A percentile compares a stretch with the other conserved stretches of the same genome.
These are phyloP conservation scores for Mizuhopecten yessoensis DNA, from an alignment of 1,140 invertebrate species.

Conservation along the genomic window DNA sequence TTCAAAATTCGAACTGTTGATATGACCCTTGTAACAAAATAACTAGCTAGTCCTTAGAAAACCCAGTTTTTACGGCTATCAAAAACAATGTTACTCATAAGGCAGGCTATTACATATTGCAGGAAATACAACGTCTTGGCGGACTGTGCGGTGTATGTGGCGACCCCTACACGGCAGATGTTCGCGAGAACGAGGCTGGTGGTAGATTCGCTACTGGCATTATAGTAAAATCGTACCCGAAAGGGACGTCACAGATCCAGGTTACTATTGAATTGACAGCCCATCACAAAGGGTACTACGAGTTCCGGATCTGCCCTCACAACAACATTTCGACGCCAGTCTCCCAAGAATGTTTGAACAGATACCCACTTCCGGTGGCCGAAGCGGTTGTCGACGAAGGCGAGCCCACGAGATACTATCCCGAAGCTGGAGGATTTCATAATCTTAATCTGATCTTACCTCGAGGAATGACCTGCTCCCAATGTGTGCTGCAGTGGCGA, in stretches of 20 bases:
- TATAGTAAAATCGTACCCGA: slow-evolving; percentile 58
- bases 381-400: slow-evolving; percentile 78
- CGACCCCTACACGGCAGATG: slow-evolving; percentile 58
- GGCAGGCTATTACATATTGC: not conserved
- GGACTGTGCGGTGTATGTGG: slow-evolving; percentile 66
- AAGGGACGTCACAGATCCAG: slow-evolving; percentile 75
- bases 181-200: slow-evolving; percentile 69
- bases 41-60: no score
- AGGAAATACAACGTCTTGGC: slow-evolving; percentile 31
- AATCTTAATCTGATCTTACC: slow-evolving; percentile 86
- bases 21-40: no score
- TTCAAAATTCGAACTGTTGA: no score
- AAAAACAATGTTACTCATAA: no score
- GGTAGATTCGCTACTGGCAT: slow-evolving; percentile 69
- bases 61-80: no score
- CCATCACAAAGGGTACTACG: slow-evolving; percentile 74
- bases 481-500: slow-evolving; percentile 95
- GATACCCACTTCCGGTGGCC: slow-evolving; percentile 80
- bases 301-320: slow-evolving; percentile 76
- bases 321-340: slow-evolving; percentile 79
- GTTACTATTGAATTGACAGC: slow-evolving; percentile 67
- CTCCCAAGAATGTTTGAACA: slow-evolving; percentile 72
- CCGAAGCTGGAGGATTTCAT: slow-evolving; percentile 53
- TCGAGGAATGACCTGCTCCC: slow-evolving; percentile 91
- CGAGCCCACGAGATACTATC: slow-evolving; percentile 53